Evolutionary conservation across 1,140 invertebrate species (phyloP).

Genomic region (Zaprionus inermis): DNA sequence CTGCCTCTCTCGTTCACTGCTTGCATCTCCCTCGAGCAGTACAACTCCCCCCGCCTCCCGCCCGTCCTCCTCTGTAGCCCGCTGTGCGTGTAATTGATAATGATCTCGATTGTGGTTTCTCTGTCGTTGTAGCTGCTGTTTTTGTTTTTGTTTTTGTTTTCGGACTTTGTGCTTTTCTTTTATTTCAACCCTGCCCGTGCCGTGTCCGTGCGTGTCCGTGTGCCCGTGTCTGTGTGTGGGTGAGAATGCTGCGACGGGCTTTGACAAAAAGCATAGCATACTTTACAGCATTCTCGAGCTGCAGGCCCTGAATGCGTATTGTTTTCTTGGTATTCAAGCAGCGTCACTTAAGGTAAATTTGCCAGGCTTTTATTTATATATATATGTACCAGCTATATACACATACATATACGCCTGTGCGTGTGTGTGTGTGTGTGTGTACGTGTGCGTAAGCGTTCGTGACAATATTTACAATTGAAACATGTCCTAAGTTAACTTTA

Average conservation of each 20-base stretch:
- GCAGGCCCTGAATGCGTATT: constrained; percentile 34
- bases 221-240: constrained; percentile 37
- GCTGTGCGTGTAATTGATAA: constrained; percentile 82
- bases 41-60: neutral
- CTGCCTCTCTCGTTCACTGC: neutral
- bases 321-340: constrained; percentile 56
- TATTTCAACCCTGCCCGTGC: constrained; percentile 38
- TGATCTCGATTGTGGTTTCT: constrained; percentile 80
- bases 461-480: constrained; percentile 68
- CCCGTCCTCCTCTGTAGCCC: constrained; percentile 49
- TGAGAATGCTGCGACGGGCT: constrained; percentile 17
- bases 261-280: constrained; percentile 67
- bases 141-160: constrained; percentile 35
- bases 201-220: constrained; percentile 13
- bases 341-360: constrained; percentile 58
- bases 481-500: constrained; percentile 61
- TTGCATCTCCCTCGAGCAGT: constrained; percentile 9
- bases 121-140: constrained; percentile 35
- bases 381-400: neutral
- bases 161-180: constrained; percentile 54
- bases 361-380: constrained; percentile 44
- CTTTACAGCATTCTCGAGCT: constrained; percentile 47
- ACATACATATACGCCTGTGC: constrained; percentile 11
- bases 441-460: constrained; percentile 35
- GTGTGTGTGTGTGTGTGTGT: constrained; percentile 1